A percentile compares a stretch with the other conserved stretches of the same genome.
phyloP scores from a whole-genome alignment of 1,140 invertebrate species.

The Zaprionus ghesquierei region DNA sequence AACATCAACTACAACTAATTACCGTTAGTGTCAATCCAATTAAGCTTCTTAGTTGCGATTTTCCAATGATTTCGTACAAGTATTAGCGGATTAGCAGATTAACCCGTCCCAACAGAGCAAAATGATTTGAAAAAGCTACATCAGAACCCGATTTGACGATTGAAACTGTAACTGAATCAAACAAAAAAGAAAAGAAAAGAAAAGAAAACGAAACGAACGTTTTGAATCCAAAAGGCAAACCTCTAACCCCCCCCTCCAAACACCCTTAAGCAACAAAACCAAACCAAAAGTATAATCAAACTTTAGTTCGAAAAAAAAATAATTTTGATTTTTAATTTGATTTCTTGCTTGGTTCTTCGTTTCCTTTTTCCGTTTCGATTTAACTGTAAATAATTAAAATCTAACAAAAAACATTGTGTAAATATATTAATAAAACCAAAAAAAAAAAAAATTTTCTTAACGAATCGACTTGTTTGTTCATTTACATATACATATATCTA shows the following conservation, averaged over 20 bases:
- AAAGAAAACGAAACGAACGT: conserved; percentile 30
- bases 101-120: conserved; percentile 81
- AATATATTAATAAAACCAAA: conserved; percentile 63
- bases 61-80: conserved; percentile 43
- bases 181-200: conserved; percentile 26
- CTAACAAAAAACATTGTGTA: conserved; percentile 58
- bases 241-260: conserved; percentile 7
- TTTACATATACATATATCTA: conserved; percentile 73
- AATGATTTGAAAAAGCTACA: conserved; percentile 39
- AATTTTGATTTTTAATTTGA: conserved; percentile 50
- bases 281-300: conserved; percentile 57
- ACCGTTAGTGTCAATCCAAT: conserved; percentile 77
- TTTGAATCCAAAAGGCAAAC: conserved; percentile 44
- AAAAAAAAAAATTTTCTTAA: conserved; percentile 59
- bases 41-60: conserved; percentile 79
- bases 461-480: conserved; percentile 73
- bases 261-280: conserved; percentile 4
- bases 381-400: conserved; percentile 78
- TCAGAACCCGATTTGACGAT: conserved; percentile 23
- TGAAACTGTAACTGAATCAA: conserved; percentile 11
- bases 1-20: conserved; percentile 53
- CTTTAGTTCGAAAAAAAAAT: conserved; percentile 53
- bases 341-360: conserved; percentile 60
- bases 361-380: conserved; percentile 54
- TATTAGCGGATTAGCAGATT: conserved; percentile 83